These are phyloP conservation scores for Drosophila demipolita DNA, from an alignment of 2,888 invertebrate genomes.

Conservation along the genomic window DNA sequence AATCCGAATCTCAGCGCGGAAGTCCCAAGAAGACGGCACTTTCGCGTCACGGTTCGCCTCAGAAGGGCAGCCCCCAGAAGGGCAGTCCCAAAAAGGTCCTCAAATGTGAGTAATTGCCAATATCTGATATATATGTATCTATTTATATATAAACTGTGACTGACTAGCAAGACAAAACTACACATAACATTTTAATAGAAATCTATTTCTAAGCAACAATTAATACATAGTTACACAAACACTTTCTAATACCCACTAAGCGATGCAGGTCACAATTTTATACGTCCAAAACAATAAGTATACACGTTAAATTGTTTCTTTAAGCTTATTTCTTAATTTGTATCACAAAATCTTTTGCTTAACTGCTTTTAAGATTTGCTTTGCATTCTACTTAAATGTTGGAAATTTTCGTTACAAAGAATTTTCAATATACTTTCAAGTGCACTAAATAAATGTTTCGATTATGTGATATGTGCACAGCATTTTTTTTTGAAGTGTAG, in stretches of 20 bases:
- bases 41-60: constrained; percentile 85
- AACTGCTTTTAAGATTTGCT: constrained; percentile 53
- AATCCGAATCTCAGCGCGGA: constrained; percentile 84
- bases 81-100: constrained; percentile 87
- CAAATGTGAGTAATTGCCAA: constrained; percentile 83
- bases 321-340: constrained; percentile 31
- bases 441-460: constrained; percentile 57
- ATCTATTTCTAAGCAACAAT: constrained; percentile 59
- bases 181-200: constrained; percentile 39
- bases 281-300: constrained; percentile 66
- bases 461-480: constrained; percentile 47
- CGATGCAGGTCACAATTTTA: constrained; percentile 51
- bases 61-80: constrained; percentile 86
- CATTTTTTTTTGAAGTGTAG: constrained; percentile 29
- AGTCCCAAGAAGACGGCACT: constrained; percentile 85
- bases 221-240: constrained; percentile 53
- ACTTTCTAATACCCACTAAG: constrained; percentile 48
- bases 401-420: constrained; percentile 20
- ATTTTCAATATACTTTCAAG: constrained; percentile 33
- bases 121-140: not conserved
- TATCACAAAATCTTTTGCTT: constrained; percentile 58
- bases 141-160: constrained; percentile 3
- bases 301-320: constrained; percentile 48
- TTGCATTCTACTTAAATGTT: constrained; percentile 45
- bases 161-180: constrained; percentile 43